phyloP scores from a whole-genome alignment of 2,797 vertebrate genomes.

The Channa striata region DNA sequence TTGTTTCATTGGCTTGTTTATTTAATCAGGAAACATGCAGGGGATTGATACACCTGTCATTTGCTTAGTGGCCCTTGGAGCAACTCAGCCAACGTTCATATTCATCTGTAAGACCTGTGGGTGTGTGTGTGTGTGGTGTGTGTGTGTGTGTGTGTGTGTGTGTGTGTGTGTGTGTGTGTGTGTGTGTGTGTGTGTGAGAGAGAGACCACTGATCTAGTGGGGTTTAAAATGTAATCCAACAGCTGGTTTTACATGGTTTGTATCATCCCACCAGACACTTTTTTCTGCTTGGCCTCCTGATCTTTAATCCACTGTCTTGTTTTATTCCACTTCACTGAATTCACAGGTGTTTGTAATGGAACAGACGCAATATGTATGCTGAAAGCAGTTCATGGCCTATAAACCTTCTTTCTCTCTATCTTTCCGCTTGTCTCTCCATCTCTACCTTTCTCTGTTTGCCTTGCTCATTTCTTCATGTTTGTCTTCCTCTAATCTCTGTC shows the following conservation, averaged over 20 bases:
- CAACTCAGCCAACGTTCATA: conserved; percentile 59
- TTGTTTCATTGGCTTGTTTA: conserved; percentile 55
- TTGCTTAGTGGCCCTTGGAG: conserved; percentile 54
- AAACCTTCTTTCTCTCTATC: conserved; percentile 18
- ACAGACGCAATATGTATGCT: conserved; percentile 34
- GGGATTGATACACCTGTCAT: conserved; percentile 64
- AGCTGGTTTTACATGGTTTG: conserved; percentile 64
- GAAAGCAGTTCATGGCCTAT: conserved; percentile 37
- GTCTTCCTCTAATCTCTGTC: conserved; percentile 53
- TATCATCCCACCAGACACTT: conserved; percentile 51
- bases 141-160: not conserved
- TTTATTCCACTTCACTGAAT: conserved; percentile 57
- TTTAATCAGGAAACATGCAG: conserved; percentile 46
- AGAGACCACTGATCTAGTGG: conserved; percentile 25
- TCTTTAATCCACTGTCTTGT: conserved; percentile 69
- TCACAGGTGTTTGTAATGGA: conserved; percentile 38
- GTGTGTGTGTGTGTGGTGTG: not conserved
- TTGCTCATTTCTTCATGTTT: conserved; percentile 38
- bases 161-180: conserved; percentile 10
- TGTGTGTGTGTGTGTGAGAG: not conserved
- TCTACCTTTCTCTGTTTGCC: conserved; percentile 38
- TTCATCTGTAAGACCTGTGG: conserved; percentile 53
- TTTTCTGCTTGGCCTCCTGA: conserved; percentile 54
- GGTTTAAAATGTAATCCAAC: conserved; percentile 67
- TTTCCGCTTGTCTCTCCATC: conserved; percentile 19